Percentiles rank a stretch among this genome's conserved stretches.
These are phyloP conservation scores for Neocloeon triangulifer DNA, from an alignment of 1,140 invertebrate genomes.

Conservation along the genomic window DNA sequence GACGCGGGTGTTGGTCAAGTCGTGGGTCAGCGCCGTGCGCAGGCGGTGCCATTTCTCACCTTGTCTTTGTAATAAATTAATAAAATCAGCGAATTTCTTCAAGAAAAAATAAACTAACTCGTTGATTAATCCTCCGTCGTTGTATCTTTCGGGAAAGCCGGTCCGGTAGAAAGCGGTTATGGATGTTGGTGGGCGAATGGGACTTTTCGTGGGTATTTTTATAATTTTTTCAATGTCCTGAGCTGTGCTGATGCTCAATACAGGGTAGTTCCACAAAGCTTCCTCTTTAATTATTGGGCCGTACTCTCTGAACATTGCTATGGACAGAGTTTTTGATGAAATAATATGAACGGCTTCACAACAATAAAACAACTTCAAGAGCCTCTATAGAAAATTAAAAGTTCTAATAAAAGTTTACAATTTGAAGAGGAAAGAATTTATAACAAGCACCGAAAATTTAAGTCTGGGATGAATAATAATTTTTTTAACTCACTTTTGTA, in stretches of 20 bases:
- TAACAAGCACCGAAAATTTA: conserved; percentile 2
- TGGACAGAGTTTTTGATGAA: conserved; percentile 13
- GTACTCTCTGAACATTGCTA: conserved; percentile 44
- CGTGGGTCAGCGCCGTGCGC: conserved; percentile 44
- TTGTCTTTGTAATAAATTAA: conserved; percentile 27
- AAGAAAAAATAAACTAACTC: conserved; percentile 31
- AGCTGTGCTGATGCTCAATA: conserved; percentile 53
- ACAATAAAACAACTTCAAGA: neutral
- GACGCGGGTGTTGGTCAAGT: conserved; percentile 51
- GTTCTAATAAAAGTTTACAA: neutral
- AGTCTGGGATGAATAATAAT: conserved; percentile 4
- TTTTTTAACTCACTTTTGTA: conserved; percentile 39
- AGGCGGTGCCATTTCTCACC: conserved; percentile 58
- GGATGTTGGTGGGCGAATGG: conserved; percentile 59
- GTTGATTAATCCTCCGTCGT: conserved; percentile 55
- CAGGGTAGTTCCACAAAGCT: conserved; percentile 42
- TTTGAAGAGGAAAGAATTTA: conserved; percentile 4
- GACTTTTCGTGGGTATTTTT: conserved; percentile 16
- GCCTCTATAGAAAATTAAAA: neutral
- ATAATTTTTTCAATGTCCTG: conserved; percentile 52
- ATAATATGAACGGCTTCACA: conserved; percentile 6
- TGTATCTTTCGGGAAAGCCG: conserved; percentile 50
- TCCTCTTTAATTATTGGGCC: conserved; percentile 57
- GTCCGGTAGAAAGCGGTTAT: conserved; percentile 53
- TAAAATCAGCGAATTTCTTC: neutral